Evolutionary conservation across 2,113 vertebrate genomes (phyloP).

Genomic region (Benitochromis conjunctus): DNA sequence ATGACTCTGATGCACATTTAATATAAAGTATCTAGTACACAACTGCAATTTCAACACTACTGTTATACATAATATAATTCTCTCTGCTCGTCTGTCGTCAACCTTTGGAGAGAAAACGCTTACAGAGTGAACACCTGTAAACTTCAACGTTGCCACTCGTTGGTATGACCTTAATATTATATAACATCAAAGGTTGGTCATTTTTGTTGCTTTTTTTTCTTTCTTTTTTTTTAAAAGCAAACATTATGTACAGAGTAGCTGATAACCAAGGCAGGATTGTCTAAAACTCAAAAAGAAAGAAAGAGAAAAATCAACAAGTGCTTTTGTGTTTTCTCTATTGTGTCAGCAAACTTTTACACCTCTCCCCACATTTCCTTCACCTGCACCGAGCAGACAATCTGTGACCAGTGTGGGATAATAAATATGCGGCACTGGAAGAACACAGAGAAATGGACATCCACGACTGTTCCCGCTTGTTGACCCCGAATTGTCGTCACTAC

Average conservation of each 20-base stretch:
- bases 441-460: conserved; percentile 7
- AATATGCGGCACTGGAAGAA: conserved; percentile 25
- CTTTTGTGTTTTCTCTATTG: conserved; percentile 46
- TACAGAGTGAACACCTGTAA: conserved; percentile 60
- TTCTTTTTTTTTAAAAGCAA: conserved; percentile 37
- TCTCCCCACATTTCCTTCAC: neutral
- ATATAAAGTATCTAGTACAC: conserved; percentile 81
- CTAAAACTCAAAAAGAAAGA: conserved; percentile 32
- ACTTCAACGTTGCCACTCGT: conserved; percentile 37
- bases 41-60: conserved; percentile 74
- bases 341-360: conserved; percentile 11
- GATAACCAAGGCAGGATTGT: conserved; percentile 71
- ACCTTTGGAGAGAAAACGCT: conserved; percentile 57
- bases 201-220: conserved; percentile 1
- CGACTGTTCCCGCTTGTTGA: neutral
- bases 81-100: conserved; percentile 59
- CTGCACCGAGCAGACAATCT: neutral
- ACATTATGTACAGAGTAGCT: conserved; percentile 62
- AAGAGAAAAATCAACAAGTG: conserved; percentile 56
- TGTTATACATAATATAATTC: conserved; percentile 71
- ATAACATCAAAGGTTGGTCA: conserved; percentile 51
- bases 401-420: neutral
- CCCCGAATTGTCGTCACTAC: neutral
- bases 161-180: conserved; percentile 47
- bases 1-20: conserved; percentile 77